Evolutionary conservation across 2,797 vertebrate genomes (phyloP).

Genomic region (Sphenodon punctatus): DNA sequence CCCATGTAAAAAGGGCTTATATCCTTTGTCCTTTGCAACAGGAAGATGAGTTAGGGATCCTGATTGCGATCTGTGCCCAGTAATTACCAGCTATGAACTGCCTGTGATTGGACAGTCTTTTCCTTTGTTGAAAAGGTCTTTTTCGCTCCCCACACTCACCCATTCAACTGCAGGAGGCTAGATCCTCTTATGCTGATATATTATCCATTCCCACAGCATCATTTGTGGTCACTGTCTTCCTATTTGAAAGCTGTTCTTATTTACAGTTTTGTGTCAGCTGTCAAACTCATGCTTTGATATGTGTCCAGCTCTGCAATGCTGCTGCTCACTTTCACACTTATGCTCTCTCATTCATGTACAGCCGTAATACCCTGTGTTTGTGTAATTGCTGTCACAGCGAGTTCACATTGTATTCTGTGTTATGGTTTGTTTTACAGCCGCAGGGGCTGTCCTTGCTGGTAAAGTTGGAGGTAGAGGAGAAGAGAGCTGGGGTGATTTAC

Average conservation of each 20-base stretch:
- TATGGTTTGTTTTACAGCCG: slow-evolving; percentile 30
- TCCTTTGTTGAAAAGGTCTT: not conserved
- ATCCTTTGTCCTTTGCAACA: too few species aligned
- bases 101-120: not conserved
- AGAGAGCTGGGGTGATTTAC: slow-evolving; percentile 21
- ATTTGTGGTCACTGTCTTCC: not conserved
- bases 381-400: slow-evolving; percentile 35
- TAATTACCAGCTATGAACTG: not conserved
- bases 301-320: not conserved
- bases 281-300: not conserved
- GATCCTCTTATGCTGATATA: not conserved
- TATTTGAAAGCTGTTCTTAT: not conserved
- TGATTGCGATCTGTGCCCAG: not conserved
- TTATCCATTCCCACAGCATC: not conserved
- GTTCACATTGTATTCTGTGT: slow-evolving; percentile 7
- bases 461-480: not conserved
- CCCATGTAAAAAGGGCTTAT: not conserved
- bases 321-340: slow-evolving; percentile 32
- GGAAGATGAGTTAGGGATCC: not conserved
- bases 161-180: not conserved
- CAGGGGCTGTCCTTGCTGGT: slow-evolving; percentile 1
- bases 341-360: slow-evolving; percentile 3
- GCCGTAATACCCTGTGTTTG: slow-evolving; percentile 18
- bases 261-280: slow-evolving; percentile 8
- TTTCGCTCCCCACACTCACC: not conserved